Conservation (phyloP, 2,797 vertebrate species). For the Silurus aristotelis region DNA sequence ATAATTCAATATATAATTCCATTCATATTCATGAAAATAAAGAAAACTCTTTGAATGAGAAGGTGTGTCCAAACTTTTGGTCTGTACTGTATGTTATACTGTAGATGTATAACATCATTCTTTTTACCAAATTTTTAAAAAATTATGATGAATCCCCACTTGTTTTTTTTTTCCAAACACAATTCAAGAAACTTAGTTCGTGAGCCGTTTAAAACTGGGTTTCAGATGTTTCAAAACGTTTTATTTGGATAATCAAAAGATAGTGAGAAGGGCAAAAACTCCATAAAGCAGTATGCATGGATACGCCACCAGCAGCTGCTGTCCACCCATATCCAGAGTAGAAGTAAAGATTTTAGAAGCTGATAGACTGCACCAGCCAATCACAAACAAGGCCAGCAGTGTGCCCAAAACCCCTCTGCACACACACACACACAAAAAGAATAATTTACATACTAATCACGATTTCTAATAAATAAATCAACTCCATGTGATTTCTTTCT, state of each 20-base stretch:
- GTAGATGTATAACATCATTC: too few species aligned
- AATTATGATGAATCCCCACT: background rate
- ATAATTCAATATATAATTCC: too few species aligned
- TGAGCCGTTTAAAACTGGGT: background rate
- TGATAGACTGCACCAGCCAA: conserved; percentile 83
- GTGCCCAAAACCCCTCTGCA: conserved; percentile 74
- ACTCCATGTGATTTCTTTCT: background rate
- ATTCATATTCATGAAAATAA: too few species aligned
- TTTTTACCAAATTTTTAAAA: too few species aligned
- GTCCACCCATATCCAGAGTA: conserved; percentile 82
- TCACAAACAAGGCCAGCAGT: conserved; percentile 68
- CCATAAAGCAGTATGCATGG: conserved; percentile 83
- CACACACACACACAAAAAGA: conserved; percentile 36
- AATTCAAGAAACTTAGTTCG: background rate
- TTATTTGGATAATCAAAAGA: conserved; percentile 73
- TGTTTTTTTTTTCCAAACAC: background rate
- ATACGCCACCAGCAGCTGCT: conserved; percentile 83
- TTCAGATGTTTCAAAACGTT: background rate
- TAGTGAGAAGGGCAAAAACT: conserved; percentile 80
- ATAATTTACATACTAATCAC: background rate
- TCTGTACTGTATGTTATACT: background rate
- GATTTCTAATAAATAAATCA: background rate
- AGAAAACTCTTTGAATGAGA: too few species aligned
- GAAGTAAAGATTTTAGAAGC: conserved; percentile 86
- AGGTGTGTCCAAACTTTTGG: too few species aligned